Conservation (phyloP, 2,113 vertebrate species). For the Thermophis baileyi region DNA sequence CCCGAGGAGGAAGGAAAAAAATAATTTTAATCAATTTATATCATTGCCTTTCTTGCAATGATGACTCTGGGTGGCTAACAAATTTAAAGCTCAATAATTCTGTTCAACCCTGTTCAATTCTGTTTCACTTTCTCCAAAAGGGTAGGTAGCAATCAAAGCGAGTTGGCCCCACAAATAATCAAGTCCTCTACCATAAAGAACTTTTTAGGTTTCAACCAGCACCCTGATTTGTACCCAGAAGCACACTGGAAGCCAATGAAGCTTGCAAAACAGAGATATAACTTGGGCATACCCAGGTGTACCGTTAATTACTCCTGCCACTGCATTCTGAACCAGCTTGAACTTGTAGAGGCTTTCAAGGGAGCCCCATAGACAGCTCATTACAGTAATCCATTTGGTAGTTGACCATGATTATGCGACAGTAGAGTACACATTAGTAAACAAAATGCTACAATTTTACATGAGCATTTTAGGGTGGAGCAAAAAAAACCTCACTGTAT, state of each 20-base stretch:
- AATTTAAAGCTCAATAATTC: neutral
- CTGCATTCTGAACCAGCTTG: neutral
- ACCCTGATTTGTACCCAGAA: neutral
- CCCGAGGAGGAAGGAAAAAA: neutral
- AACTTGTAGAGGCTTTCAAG: neutral
- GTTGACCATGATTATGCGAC: neutral
- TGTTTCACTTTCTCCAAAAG: neutral
- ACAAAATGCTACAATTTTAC: neutral
- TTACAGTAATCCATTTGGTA: neutral
- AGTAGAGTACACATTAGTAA: neutral
- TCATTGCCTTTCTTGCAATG: neutral
- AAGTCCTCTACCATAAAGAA: neutral
- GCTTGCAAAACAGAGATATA: neutral
- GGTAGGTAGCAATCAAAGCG: neutral
- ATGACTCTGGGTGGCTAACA: neutral
- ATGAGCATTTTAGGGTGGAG: neutral
- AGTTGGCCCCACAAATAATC: neutral
- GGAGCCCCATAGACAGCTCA: neutral
- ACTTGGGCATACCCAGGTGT: neutral
- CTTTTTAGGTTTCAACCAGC: neutral
- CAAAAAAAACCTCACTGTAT: neutral
- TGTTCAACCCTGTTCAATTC: neutral
- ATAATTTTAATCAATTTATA: neutral
- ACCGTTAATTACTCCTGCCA: neutral
- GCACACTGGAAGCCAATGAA: neutral